Evolutionary conservation across 2,888 invertebrate genomes (phyloP).

Genomic region (Drosophila atripex): DNA sequence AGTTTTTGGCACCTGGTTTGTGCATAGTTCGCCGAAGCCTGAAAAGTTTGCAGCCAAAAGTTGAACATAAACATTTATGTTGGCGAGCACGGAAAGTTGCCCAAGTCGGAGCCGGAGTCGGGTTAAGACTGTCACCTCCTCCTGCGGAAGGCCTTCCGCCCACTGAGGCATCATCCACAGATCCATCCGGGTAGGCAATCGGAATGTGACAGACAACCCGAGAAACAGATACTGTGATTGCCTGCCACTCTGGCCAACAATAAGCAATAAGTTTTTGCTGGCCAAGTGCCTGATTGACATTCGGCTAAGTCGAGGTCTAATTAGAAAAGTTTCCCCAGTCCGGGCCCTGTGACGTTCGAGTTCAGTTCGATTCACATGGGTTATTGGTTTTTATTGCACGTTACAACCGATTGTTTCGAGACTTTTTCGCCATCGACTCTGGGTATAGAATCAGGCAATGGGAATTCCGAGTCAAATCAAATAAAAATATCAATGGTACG

Average conservation of each 20-base stretch:
- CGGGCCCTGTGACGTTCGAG: constrained; percentile 10
- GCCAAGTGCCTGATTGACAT: constrained; percentile 67
- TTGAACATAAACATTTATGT: constrained; percentile 47
- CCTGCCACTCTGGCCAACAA: constrained; percentile 30
- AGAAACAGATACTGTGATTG: constrained; percentile 24
- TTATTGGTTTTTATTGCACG: constrained; percentile 50
- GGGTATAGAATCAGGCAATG: constrained; percentile 54
- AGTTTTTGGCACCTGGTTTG: constrained; percentile 60
- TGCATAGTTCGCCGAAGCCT: constrained; percentile 29
- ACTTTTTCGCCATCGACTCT: constrained; percentile 24
- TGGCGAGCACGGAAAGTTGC: constrained; percentile 41
- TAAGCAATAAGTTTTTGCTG: constrained; percentile 52
- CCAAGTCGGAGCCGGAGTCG: constrained; percentile 8
- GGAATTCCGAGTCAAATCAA: constrained; percentile 51
- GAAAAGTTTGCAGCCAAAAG: constrained; percentile 54
- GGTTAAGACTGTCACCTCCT: constrained; percentile 27
- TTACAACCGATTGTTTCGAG: constrained; percentile 43
- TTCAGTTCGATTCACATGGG: constrained; percentile 33
- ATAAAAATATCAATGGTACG: constrained; percentile 50
- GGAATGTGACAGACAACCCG: constrained; percentile 38
- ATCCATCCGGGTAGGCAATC: constrained; percentile 17
- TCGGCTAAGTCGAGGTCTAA: constrained; percentile 55
- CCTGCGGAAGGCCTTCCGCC: neutral
- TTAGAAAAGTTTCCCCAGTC: constrained; percentile 70
- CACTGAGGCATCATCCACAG: neutral